A percentile compares a stretch with the other conserved stretches of the same genome.
Conservation (phyloP, 2,888 invertebrate species). For the Agrochola litura region DNA sequence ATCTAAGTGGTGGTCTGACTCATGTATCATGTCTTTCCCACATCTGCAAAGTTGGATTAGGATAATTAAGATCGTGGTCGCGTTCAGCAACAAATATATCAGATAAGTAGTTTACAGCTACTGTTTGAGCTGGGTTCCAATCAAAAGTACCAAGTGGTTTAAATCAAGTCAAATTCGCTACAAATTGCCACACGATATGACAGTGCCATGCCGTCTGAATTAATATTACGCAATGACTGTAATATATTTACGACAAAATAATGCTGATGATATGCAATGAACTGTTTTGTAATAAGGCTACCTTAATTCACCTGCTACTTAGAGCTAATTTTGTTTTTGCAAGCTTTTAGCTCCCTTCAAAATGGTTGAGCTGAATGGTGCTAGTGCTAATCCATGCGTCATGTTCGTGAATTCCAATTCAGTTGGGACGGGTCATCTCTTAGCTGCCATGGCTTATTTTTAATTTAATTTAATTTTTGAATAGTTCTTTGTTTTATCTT, state of each 20-base stretch:
- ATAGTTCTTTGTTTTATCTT: too few relatives aligned
- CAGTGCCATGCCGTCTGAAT: slow-evolving; percentile 67
- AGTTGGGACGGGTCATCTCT: too few relatives aligned
- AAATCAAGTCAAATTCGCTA: slow-evolving; percentile 52
- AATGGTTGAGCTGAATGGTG: too few relatives aligned
- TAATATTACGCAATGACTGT: slow-evolving; percentile 64
- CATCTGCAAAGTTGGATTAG: background rate
- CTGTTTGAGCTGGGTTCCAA: background rate
- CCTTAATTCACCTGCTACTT: slow-evolving; percentile 44
- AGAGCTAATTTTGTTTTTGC: background rate
- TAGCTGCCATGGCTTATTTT: too few relatives aligned
- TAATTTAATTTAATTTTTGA: too few relatives aligned
- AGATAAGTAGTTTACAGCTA: too few relatives aligned
- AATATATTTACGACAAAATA: slow-evolving; percentile 66
- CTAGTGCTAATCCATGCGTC: too few relatives aligned
- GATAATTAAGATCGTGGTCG: background rate
- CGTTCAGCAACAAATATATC: too few relatives aligned
- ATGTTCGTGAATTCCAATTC: too few relatives aligned
- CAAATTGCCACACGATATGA: slow-evolving; percentile 72
- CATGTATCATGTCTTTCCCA: background rate
- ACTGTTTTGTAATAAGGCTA: slow-evolving; percentile 50
- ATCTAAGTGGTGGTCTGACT: background rate
- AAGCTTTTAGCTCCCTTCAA: background rate
- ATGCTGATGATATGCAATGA: slow-evolving; percentile 62
- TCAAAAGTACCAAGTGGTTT: slow-evolving; percentile 3